phyloP scores from a whole-genome alignment of 1,140 invertebrate species.

The Euura saliciscinereae region DNA sequence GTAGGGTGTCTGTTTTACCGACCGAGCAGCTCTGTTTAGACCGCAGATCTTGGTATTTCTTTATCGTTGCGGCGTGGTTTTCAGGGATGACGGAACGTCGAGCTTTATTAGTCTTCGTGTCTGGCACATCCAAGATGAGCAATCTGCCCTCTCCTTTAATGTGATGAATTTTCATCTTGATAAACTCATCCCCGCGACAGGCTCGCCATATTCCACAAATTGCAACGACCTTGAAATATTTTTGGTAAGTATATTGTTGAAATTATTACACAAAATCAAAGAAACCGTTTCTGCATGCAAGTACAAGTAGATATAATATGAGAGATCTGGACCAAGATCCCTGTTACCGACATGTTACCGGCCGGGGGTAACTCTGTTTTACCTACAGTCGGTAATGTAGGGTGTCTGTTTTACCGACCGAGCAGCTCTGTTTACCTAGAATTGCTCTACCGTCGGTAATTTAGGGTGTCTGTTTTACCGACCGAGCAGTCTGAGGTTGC shows the following conservation, averaged over 20 bases:
- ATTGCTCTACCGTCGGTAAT: no score
- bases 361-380: no score
- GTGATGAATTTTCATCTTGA: conserved; percentile 13
- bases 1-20: no score
- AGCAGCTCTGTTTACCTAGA: no score
- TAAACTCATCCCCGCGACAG: conserved; percentile 10
- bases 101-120: conserved; percentile 16
- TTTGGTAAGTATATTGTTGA: neutral
- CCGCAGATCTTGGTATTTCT: conserved; percentile 21
- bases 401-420: no score
- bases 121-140: conserved; percentile 12
- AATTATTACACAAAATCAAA: neutral
- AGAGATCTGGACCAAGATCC: no score
- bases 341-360: no score
- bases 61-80: conserved; percentile 9
- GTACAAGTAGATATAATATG: no score
- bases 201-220: conserved; percentile 14
- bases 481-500: no score
- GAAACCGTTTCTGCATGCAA: neutral
- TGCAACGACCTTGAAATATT: conserved; percentile 8
- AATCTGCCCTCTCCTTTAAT: conserved; percentile 2
- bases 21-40: no score
- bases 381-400: no score
- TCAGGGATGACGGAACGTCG: conserved; percentile 13
- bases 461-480: no score